A percentile compares a stretch with the other conserved stretches of the same genome.
phyloP scores from a whole-genome alignment of 2,888 invertebrate species.

The Hemithea aestivaria region DNA sequence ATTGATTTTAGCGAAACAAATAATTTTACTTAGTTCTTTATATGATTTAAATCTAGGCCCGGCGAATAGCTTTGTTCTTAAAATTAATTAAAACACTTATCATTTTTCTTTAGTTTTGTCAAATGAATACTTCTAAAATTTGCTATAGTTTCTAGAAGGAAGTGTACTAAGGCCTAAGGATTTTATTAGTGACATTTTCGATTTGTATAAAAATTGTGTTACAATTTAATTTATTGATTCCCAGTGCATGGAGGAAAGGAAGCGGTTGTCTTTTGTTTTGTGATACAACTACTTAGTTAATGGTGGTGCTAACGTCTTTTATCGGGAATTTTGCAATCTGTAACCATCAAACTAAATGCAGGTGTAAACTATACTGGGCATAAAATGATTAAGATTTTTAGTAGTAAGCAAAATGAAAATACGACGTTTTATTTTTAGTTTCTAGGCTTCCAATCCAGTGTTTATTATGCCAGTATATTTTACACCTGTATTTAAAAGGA shows the following conservation, averaged over 20 bases:
- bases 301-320: conserved; percentile 42
- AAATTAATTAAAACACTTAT: too few relatives aligned
- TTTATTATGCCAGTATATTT: background rate
- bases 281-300: conserved; percentile 32
- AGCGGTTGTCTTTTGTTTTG: conserved; percentile 46
- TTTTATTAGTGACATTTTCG: conserved; percentile 25
- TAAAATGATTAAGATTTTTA: background rate
- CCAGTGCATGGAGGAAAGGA: conserved; percentile 28
- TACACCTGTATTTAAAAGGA: background rate
- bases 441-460: background rate
- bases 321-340: conserved; percentile 24
- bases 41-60: too few relatives aligned
- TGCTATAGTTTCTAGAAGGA: too few relatives aligned
- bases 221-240: conserved; percentile 38
- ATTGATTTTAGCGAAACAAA: too few relatives aligned
- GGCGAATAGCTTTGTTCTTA: too few relatives aligned
- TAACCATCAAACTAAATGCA: conserved; percentile 9
- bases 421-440: background rate
- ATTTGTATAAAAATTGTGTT: conserved; percentile 34
- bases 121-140: too few relatives aligned
- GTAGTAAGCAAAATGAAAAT: too few relatives aligned
- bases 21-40: too few relatives aligned
- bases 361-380: background rate
- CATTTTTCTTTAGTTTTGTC: too few relatives aligned
- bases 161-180: too few relatives aligned